Base-by-base conservation (phyloP, 2,888 invertebrate genomes). In the Ophion obscuratus region DNA sequence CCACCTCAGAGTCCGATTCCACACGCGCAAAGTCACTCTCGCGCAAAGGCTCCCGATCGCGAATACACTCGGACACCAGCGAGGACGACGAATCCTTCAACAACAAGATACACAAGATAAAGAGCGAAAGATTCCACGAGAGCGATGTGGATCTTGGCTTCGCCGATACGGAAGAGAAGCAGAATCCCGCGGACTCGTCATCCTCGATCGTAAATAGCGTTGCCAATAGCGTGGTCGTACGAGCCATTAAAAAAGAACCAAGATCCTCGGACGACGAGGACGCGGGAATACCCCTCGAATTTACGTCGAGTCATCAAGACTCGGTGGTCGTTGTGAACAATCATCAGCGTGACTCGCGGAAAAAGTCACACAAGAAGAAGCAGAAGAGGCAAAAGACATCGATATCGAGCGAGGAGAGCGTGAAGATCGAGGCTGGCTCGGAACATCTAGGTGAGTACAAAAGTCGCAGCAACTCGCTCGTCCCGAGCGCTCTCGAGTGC, bases 331-430 rank as follows among this genome's bases (percentile, higher is more conserved):
- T 90, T 2, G 84, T 90, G 0, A 94, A 94, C 78, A 94, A 94
- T 87, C 93, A 94, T 78, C 93, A 93, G 40, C 89, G 94, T 36
- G 94, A 94, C 67, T 90, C 95, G 70, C 95, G 97, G 11, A 97
- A 96, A 92, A 97, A 97, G 92, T 94, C 94, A 0, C 97, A 97
- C 92, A 97, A 97, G 94, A 97, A 97, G 95, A 97, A 97, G 91
- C 97, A 97, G 92, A 97, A 97, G 93, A 96, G 97, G 44, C 96
- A 97, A 88, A 97, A 97, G 92, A 96, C 95, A 88, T 95, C 96
- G 10, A 94, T 95, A 82, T 96, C 96, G 1, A 92, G 89, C 83
- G 94, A 93, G 47, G 93, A 93, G 10, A 74, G 88, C 40, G 81
- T 88, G 2, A 79, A 70, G 31, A 82, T 91, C 2, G 93, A 93